A percentile compares a stretch with the other conserved stretches of the same genome.
phyloP scores from a whole-genome alignment of 1,140 invertebrate genomes.

The Laupala kohalensis region DNA sequence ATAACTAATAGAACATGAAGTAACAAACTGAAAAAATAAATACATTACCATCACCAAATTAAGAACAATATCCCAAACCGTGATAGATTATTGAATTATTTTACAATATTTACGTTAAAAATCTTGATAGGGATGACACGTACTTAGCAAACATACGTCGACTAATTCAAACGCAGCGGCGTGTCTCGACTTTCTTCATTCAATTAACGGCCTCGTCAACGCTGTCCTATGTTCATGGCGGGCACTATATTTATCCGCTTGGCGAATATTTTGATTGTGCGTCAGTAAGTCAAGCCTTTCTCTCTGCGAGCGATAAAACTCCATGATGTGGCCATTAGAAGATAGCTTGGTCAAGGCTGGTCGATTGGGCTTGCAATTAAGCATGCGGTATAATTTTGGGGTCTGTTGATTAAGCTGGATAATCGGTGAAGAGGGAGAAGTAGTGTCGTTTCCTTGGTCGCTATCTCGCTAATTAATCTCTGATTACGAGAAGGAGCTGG shows the following conservation, averaged over 20 bases:
- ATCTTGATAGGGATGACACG: too few relatives aligned
- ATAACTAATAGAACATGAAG: too few relatives aligned
- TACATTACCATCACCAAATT: too few relatives aligned
- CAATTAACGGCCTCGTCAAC: too few relatives aligned
- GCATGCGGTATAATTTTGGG: background rate
- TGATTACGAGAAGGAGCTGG: background rate
- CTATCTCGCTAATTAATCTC: background rate
- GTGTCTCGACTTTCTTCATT: too few relatives aligned
- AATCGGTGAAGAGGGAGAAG: background rate
- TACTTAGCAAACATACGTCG: too few relatives aligned
- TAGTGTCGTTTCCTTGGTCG: background rate
- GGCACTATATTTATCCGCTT: background rate
- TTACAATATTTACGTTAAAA: too few relatives aligned
- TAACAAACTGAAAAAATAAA: too few relatives aligned
- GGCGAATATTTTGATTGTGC: background rate
- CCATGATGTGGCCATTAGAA: background rate
- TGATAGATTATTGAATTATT: too few relatives aligned
- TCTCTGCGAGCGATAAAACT: background rate
- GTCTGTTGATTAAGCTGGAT: background rate
- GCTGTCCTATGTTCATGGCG: too few relatives aligned
- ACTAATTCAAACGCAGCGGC: too few relatives aligned
- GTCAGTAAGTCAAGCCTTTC: background rate
- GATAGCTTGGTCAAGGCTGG: background rate
- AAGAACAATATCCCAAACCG: too few relatives aligned
- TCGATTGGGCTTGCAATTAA: background rate